Evolutionary conservation across 2,113 vertebrate genomes (phyloP).

Genomic region (Ursus arctos): DNA sequence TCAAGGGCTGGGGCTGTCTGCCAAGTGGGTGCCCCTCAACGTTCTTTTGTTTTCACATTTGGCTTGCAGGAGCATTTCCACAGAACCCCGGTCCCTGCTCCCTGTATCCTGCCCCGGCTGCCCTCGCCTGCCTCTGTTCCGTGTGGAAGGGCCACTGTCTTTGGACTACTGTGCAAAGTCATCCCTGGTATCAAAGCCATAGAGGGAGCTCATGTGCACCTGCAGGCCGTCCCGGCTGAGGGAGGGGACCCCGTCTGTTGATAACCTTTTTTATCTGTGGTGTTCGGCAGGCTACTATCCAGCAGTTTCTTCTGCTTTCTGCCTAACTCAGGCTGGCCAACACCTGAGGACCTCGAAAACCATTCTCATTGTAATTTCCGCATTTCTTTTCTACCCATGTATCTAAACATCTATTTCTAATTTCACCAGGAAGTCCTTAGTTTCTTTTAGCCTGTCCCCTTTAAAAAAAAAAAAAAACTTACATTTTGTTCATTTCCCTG

Average conservation of each 20-base stretch:
- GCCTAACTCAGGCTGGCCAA: too few species aligned
- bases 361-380: not conserved
- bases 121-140: not conserved
- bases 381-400: not conserved
- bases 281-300: not conserved
- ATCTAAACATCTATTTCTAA: not conserved
- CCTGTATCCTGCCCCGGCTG: fast-evolving
- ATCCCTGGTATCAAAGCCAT: not conserved
- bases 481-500: slow-evolving; percentile 2
- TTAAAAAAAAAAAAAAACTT: not conserved
- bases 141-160: not conserved
- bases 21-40: not conserved
- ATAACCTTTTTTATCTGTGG: not conserved
- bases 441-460: not conserved
- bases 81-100: fast-evolving
- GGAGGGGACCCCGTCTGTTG: not conserved
- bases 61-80: not conserved
- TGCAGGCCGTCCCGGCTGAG: not conserved
- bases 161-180: not conserved
- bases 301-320: not conserved
- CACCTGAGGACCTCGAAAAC: not conserved
- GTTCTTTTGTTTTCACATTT: not conserved
- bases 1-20: not conserved
- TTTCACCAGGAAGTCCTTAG: slow-evolving; percentile 19
- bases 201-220: not conserved